phyloP scores from a whole-genome alignment of 1,140 invertebrate genomes.

The Microvelia longipes region DNA sequence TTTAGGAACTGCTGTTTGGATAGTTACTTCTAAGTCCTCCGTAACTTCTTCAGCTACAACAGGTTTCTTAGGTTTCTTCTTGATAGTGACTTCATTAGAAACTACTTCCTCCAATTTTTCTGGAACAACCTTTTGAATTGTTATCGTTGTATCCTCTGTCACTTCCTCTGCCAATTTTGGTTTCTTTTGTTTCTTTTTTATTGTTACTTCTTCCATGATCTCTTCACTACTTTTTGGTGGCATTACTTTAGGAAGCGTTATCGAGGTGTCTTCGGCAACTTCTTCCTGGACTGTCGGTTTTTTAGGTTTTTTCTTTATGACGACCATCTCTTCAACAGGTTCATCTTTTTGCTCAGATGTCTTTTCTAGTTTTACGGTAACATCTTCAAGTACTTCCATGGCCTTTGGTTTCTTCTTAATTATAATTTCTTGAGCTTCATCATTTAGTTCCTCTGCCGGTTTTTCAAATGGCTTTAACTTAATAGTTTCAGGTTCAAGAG shows the following conservation, averaged over 20 bases:
- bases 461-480: conserved; percentile 13
- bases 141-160: conserved; percentile 33
- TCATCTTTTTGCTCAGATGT: background rate
- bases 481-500: conserved; percentile 2
- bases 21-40: conserved; percentile 23
- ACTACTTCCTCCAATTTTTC: conserved; percentile 23
- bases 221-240: conserved; percentile 22
- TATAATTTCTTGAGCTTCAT: conserved; percentile 22
- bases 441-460: conserved; percentile 12
- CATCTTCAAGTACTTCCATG: conserved; percentile 14
- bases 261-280: conserved; percentile 32
- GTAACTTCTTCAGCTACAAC: conserved; percentile 22
- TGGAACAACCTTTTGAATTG: conserved; percentile 26
- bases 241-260: conserved; percentile 27
- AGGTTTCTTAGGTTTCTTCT: conserved; percentile 23
- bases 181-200: conserved; percentile 21
- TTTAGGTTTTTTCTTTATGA: conserved; percentile 20
- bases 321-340: conserved; percentile 4
- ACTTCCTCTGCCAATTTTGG: conserved; percentile 27
- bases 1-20: conserved; percentile 25
- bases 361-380: conserved; percentile 12
- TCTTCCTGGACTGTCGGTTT: conserved; percentile 27
- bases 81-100: conserved; percentile 18
- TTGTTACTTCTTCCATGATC: conserved; percentile 16
- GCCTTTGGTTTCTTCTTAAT: conserved; percentile 20